Percentiles rank a stretch among this genome's conserved stretches.
Conservation (phyloP, 2,797 vertebrate genomes). For the Darevskia mixta region DNA sequence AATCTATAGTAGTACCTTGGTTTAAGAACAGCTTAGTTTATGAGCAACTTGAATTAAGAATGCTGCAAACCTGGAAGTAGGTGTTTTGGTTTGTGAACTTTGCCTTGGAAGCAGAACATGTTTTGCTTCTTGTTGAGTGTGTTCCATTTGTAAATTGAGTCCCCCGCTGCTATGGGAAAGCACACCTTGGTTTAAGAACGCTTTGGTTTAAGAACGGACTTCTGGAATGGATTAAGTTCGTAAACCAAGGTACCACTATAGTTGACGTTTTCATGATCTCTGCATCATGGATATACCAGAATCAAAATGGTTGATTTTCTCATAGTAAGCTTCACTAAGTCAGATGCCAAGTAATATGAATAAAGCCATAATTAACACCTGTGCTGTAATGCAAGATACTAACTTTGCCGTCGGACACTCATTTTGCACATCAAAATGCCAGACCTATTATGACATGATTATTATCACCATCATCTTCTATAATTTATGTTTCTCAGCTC, state of each 20-base stretch:
- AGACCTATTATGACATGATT: constrained; percentile 24
- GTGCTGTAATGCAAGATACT: background rate
- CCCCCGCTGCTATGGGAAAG: too few species aligned
- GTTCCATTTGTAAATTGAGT: too few species aligned
- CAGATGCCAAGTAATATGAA: background rate
- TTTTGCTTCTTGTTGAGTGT: too few species aligned
- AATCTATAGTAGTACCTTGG: background rate
- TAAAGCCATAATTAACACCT: constrained; percentile 24
- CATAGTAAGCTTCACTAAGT: background rate
- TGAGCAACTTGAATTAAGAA: too few species aligned
- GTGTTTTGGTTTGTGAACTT: too few species aligned
- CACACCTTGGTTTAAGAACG: too few species aligned
- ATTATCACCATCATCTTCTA: constrained; percentile 10
- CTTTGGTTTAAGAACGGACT: too few species aligned
- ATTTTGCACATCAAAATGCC: constrained; percentile 31
- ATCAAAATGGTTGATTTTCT: background rate
- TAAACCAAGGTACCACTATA: too few species aligned
- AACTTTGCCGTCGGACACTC: constrained; percentile 17
- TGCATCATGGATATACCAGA: background rate
- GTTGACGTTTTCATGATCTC: background rate
- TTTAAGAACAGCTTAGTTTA: too few species aligned
- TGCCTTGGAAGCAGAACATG: too few species aligned
- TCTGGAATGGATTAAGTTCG: too few species aligned
- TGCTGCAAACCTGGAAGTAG: too few species aligned
- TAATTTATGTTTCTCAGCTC: constrained; percentile 19